These are phyloP conservation scores for Mixornis gularis DNA, from an alignment of 2,113 vertebrate genomes.

Conservation along the genomic window DNA sequence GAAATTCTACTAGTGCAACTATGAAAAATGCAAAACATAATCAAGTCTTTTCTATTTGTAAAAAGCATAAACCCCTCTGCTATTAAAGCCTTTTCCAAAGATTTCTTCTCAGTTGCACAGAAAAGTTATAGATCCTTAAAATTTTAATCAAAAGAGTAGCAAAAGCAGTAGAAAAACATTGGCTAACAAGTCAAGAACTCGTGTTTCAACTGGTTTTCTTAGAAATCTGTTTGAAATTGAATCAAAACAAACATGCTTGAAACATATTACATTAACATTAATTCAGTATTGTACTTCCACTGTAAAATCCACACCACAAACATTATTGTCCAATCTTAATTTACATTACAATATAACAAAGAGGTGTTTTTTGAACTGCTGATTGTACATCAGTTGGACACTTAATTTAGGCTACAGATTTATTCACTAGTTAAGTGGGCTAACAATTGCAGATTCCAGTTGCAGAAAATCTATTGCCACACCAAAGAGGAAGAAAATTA, in stretches of 20 bases:
- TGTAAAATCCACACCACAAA: background rate
- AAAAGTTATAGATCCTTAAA: background rate
- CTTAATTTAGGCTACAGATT: background rate
- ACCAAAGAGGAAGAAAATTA: background rate
- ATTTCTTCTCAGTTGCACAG: background rate
- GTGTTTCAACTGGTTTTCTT: background rate
- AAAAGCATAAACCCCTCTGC: background rate
- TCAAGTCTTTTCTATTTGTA: background rate
- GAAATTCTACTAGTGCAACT: constrained; percentile 11
- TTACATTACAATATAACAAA: background rate
- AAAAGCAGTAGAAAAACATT: background rate
- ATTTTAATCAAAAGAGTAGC: background rate
- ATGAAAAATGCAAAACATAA: background rate
- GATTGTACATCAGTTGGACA: background rate
- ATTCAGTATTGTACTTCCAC: background rate
- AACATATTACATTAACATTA: background rate
- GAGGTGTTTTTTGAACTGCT: background rate
- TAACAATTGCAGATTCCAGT: background rate
- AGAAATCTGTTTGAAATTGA: background rate
- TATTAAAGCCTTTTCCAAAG: background rate
- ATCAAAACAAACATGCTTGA: background rate
- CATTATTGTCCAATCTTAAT: background rate
- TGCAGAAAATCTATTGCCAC: background rate
- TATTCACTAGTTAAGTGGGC: background rate
- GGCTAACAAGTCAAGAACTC: background rate